Base-by-base conservation (phyloP, 2,888 invertebrate genomes). In the Parelbella ahira region DNA sequence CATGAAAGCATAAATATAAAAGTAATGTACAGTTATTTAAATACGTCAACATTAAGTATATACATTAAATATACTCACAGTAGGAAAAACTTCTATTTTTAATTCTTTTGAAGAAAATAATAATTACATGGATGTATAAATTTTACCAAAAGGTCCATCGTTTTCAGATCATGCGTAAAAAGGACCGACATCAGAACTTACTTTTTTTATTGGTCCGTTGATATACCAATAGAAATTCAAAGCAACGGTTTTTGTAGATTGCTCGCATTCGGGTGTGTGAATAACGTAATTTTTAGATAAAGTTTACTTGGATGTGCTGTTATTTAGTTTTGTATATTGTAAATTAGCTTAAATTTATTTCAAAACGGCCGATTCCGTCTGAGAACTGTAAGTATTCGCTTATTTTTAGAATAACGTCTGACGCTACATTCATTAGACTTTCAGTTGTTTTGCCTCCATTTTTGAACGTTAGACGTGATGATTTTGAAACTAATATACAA, bases 361-460 rank as follows among this genome's bases (percentile, higher is more conserved):
- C 56, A 70, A 68, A 74, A 76, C 84, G 83, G 84, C 83, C 42
- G 49, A 53, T 48, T 68, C 76, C 73, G 73, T 69, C 54, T 52
- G 60, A 50, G 58, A 58, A 54, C 54, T 54, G 84, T 84, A 54
- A 83, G 86, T 86, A 74, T 51, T 45, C 37, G 42, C 51, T 57
- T 36, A 50, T 48, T 51, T 63, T 66, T 32, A n/a, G 34, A 54
- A 58, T 54, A 56, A 57, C 58, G 57, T 63, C 67, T 66, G 70
- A 73, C 67, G 75, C 72, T 67, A 60, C 53, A 54, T 55, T 27
- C 33, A 45, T 37, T 42, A 37, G 42, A 64, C 4, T 15, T 76
- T 87, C 82, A 77, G 69, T 87, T 86, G 83, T 86, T 83, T 83
- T 82, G 78, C 78, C 80, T 79, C 84, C 84, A 84, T 86, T 83